Conservation (phyloP, 2,888 invertebrate species). For the Danaus chrysippus region DNA sequence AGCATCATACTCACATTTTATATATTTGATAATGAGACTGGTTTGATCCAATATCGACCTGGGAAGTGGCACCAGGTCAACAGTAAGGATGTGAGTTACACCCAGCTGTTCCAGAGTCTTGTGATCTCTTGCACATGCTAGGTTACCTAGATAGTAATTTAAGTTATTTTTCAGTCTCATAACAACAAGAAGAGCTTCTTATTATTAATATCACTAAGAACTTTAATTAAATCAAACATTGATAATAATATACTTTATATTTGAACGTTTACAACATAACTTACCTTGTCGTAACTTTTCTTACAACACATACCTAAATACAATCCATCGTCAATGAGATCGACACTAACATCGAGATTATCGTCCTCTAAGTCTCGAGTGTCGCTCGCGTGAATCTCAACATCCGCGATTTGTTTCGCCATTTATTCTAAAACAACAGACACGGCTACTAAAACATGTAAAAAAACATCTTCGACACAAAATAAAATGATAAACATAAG, state of each 20-base stretch:
- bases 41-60: slow-evolving; percentile 83
- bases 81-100: slow-evolving; percentile 88
- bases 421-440: slow-evolving; percentile 24
- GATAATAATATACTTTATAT: too few relatives aligned
- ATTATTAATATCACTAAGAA: too few relatives aligned
- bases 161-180: not conserved
- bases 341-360: slow-evolving; percentile 60
- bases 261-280: too few relatives aligned
- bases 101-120: slow-evolving; percentile 81
- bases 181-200: too few relatives aligned
- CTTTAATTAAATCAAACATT: too few relatives aligned
- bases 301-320: slow-evolving; percentile 52
- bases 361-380: slow-evolving; percentile 43
- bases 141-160: slow-evolving; percentile 79
- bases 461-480: too few relatives aligned
- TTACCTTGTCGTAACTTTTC: too few relatives aligned
- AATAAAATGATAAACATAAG: not conserved
- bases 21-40: slow-evolving; percentile 84
- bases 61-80: slow-evolving; percentile 91
- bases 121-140: slow-evolving; percentile 88
- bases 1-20: slow-evolving; percentile 79
- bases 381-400: slow-evolving; percentile 58
- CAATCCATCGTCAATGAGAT: slow-evolving; percentile 62
- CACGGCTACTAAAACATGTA: not conserved
- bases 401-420: slow-evolving; percentile 59